Conservation (phyloP, 2,888 invertebrate genomes). For the Ophion costatus region DNA sequence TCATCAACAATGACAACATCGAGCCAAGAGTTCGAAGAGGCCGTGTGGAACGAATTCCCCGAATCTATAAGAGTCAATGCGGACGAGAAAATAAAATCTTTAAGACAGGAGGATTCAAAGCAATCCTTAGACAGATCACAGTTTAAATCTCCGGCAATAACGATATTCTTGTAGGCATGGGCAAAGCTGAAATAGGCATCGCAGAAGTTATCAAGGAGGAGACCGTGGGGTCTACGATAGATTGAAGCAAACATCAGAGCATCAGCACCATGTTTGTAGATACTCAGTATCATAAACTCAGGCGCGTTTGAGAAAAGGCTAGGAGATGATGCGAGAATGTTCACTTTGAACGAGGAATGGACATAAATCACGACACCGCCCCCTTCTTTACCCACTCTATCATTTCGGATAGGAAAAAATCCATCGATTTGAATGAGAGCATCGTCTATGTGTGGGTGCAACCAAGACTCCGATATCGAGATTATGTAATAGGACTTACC, state of each 20-base stretch:
- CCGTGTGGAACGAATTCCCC: constrained; percentile 23
- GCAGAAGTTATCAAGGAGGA: neutral
- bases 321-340: too few relatives aligned
- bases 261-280: neutral
- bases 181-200: neutral
- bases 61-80: neutral
- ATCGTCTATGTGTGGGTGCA: too few relatives aligned
- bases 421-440: too few relatives aligned
- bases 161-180: constrained; percentile 14
- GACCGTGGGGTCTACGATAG: constrained; percentile 27
- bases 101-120: neutral
- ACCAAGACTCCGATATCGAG: too few relatives aligned
- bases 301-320: too few relatives aligned
- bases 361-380: too few relatives aligned
- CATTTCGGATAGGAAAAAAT: too few relatives aligned
- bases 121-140: neutral
- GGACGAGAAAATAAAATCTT: neutral
- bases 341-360: too few relatives aligned
- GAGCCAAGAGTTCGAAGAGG: neutral
- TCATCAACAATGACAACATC: constrained; percentile 22
- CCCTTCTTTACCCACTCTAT: too few relatives aligned
- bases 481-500: too few relatives aligned
- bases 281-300: too few relatives aligned
- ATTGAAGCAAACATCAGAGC: constrained; percentile 8
- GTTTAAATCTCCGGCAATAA: constrained; percentile 12